Conservation (phyloP, 1,140 invertebrate species). For the Oedothorax gibbosus region DNA sequence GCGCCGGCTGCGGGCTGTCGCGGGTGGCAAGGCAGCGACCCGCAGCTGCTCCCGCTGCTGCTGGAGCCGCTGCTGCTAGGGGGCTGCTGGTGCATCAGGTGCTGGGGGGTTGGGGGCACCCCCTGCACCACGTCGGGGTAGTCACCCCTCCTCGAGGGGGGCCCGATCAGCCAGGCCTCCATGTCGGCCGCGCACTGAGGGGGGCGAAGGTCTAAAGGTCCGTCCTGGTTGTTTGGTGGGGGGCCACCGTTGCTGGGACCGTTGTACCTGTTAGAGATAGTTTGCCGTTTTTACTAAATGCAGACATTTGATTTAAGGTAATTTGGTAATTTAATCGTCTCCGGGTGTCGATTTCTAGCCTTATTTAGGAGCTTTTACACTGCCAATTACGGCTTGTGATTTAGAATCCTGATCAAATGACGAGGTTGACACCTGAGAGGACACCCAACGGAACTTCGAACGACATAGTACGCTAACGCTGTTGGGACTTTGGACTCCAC, state of each 20-base stretch:
- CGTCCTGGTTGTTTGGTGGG: conserved; percentile 69
- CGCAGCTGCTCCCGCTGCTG: conserved; percentile 20
- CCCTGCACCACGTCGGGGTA: conserved; percentile 53
- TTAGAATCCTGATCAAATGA: too few relatives aligned
- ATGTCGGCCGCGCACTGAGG: conserved; percentile 73
- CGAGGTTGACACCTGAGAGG: too few relatives aligned
- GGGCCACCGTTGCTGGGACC: background rate
- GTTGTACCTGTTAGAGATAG: too few relatives aligned
- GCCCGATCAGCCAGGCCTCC: conserved; percentile 51
- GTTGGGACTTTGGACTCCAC: too few relatives aligned
- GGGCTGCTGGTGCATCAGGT: conserved; percentile 23
- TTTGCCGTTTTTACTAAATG: too few relatives aligned
- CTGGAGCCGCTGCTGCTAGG: conserved; percentile 37
- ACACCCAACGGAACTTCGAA: too few relatives aligned
- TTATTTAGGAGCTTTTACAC: too few relatives aligned
- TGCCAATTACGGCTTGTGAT: too few relatives aligned
- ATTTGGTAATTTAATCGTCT: too few relatives aligned
- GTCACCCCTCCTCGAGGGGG: background rate
- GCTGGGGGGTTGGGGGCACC: background rate
- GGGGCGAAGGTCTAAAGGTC: conserved; percentile 83
- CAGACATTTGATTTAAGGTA: too few relatives aligned
- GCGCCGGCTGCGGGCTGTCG: background rate
- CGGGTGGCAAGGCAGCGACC: background rate
- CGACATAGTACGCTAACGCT: too few relatives aligned
- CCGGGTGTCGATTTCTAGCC: too few relatives aligned